Conservation (phyloP, 2,113 vertebrate genomes). For the Gymnarchus niloticus region DNA sequence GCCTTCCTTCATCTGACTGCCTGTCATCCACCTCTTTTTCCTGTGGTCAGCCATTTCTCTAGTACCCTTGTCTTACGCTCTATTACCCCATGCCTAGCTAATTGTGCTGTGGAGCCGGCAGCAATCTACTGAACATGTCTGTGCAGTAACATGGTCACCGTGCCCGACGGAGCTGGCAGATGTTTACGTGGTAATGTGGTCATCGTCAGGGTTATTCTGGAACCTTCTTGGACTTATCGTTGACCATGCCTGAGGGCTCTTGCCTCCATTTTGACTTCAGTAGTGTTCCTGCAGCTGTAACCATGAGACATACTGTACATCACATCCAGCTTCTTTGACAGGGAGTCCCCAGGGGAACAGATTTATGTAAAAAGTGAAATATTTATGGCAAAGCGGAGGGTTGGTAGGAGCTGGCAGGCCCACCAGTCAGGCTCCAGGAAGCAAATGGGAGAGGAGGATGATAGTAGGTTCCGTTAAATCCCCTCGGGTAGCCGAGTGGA, state of each 20-base stretch:
- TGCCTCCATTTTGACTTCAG: slow-evolving; percentile 15
- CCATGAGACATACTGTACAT: neutral
- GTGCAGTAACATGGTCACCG: neutral
- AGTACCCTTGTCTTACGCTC: neutral
- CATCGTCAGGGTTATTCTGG: neutral
- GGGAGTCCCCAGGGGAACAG: neutral
- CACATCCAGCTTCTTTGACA: slow-evolving; percentile 15
- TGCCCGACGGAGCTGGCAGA: neutral
- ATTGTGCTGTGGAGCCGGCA: neutral
- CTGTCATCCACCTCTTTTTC: neutral
- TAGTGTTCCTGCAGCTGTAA: slow-evolving; percentile 17
- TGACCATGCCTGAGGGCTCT: neutral
- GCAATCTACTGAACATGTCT: neutral
- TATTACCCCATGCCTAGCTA: neutral
- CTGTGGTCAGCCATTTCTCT: neutral
- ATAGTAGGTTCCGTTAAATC: slow-evolving; percentile 4
- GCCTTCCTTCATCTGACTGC: neutral
- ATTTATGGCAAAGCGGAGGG: slow-evolving; percentile 8
- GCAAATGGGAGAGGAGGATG: slow-evolving; percentile 2
- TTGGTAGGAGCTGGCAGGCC: neutral
- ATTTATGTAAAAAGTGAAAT: slow-evolving; percentile 24
- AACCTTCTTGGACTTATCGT: neutral
- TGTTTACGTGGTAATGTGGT: neutral
- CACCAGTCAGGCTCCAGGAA: neutral
- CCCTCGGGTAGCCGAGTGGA: neutral